Percentiles rank a stretch among this genome's conserved stretches.
Evolutionary conservation across 2,113 vertebrate species (phyloP).

Genomic region (Cyanoderma ruficeps): DNA sequence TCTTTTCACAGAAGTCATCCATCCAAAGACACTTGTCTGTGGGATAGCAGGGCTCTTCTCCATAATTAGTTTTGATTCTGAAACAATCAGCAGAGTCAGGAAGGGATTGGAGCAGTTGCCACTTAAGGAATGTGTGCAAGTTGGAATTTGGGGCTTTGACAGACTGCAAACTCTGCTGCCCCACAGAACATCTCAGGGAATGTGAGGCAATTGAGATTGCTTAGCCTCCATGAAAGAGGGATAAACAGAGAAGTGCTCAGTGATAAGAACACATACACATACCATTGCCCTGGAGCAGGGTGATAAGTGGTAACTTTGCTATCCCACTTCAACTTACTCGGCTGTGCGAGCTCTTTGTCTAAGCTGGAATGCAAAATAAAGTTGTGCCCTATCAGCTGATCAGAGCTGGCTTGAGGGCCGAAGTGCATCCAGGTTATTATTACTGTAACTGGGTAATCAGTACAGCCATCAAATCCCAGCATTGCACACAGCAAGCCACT

Average conservation of each 20-base stretch:
- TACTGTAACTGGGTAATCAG: conserved; percentile 32
- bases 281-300: background rate
- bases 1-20: background rate
- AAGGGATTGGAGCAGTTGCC: background rate
- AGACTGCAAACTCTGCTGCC: background rate
- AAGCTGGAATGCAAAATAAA: conserved; percentile 18
- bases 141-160: background rate
- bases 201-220: background rate
- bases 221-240: background rate
- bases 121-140: background rate
- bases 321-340: background rate
- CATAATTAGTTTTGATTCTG: background rate
- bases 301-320: background rate
- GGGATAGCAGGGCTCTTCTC: background rate
- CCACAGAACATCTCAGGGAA: background rate
- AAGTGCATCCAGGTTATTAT: background rate
- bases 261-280: background rate
- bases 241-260: background rate
- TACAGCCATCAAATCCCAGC: conserved; percentile 1
- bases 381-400: conserved; percentile 3
- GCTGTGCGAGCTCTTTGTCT: conserved; percentile 6
- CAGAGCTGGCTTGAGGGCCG: background rate
- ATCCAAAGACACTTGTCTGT: background rate
- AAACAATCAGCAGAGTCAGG: background rate
- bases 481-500: background rate